Percentiles rank a stretch among this genome's conserved stretches.
Conservation (phyloP, 2,888 invertebrate genomes). For the Spilosoma lubricipeda region DNA sequence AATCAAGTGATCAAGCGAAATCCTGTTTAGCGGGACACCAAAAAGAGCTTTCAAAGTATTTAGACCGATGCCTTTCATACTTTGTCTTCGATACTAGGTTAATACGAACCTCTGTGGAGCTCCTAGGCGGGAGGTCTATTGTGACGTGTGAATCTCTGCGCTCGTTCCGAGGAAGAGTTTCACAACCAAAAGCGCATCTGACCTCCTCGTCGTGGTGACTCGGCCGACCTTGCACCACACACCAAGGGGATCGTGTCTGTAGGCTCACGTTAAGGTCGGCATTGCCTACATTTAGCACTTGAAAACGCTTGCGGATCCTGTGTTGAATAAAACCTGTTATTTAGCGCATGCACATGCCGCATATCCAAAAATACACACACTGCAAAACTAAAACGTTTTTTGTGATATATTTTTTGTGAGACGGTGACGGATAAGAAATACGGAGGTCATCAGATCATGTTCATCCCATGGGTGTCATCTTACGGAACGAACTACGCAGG, state of each 20-base stretch:
- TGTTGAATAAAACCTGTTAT: not conserved
- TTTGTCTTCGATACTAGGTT: not conserved
- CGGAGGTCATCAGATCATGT: too few relatives aligned
- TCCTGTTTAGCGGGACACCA: not conserved
- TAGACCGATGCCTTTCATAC: not conserved
- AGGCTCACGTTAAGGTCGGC: slow-evolving; percentile 53
- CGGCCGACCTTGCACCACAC: slow-evolving; percentile 38
- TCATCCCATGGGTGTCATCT: too few relatives aligned
- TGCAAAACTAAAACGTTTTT: too few relatives aligned
- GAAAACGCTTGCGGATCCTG: slow-evolving; percentile 69
- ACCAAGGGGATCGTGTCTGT: slow-evolving; percentile 59
- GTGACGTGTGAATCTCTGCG: slow-evolving; percentile 4
- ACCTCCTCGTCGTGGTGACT: slow-evolving; percentile 19
- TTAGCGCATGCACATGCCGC: too few relatives aligned
- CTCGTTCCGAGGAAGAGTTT: slow-evolving; percentile 4
- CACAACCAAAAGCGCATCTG: slow-evolving; percentile 10
- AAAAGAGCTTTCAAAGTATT: not conserved
- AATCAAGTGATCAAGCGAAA: too few relatives aligned
- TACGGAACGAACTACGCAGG: too few relatives aligned
- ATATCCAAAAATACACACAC: too few relatives aligned
- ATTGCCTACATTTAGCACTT: slow-evolving; percentile 62
- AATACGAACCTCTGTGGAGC: slow-evolving; percentile 55
- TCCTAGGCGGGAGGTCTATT: slow-evolving; percentile 55
- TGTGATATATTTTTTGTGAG: too few relatives aligned
- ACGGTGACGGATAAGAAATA: too few relatives aligned